These are phyloP conservation scores for Gonioctena quinquepunctata DNA, from an alignment of 1,140 invertebrate genomes.

Conservation along the genomic window DNA sequence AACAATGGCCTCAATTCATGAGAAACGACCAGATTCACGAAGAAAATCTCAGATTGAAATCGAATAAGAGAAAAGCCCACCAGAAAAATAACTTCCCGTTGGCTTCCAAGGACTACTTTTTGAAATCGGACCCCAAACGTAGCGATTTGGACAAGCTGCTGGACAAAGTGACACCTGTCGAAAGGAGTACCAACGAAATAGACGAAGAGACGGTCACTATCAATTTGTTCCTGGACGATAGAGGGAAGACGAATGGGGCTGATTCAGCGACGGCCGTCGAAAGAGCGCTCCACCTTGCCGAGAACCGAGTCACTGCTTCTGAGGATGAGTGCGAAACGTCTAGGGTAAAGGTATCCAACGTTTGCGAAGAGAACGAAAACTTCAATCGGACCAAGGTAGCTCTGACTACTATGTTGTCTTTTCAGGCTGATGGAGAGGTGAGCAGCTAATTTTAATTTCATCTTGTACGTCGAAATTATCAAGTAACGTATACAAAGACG, in stretches of 20 bases:
- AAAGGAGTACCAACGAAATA: not conserved
- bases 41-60: constrained; percentile 1
- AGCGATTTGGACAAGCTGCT: not conserved
- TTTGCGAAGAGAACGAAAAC: constrained; percentile 8
- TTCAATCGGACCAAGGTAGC: not conserved
- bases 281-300: not conserved
- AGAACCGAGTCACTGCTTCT: not conserved
- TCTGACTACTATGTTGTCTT: constrained; percentile 6
- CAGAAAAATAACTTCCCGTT: not conserved
- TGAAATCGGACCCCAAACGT: not conserved
- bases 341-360: not conserved
- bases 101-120: constrained; percentile 2
- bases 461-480: too few species aligned
- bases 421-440: not conserved
- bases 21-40: not conserved
- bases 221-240: not conserved
- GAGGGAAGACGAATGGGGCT: not conserved
- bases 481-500: too few species aligned
- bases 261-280: not conserved
- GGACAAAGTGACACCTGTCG: not conserved
- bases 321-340: not conserved
- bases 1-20: constrained; percentile 3
- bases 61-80: not conserved
- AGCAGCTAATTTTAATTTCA: not conserved
- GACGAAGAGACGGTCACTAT: not conserved